phyloP scores from a whole-genome alignment of 2,888 invertebrate species.

The Dichetophora obliterata region DNA sequence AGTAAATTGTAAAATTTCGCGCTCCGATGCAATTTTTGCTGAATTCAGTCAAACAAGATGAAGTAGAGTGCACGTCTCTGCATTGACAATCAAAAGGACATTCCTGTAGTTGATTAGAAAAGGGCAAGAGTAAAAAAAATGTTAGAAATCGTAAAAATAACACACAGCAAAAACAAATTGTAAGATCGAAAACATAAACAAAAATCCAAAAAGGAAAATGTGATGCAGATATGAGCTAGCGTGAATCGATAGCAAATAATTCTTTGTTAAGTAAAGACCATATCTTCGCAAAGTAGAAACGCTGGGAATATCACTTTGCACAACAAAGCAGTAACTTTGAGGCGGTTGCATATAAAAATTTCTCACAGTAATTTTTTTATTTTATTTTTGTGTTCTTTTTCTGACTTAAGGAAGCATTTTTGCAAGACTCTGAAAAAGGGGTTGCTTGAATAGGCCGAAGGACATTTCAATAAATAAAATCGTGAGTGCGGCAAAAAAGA shows the following conservation, averaged over 20 bases:
- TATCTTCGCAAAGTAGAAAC: neutral
- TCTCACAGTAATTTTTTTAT: neutral
- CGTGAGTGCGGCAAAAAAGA: constrained; percentile 1
- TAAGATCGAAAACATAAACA: neutral
- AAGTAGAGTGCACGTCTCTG: constrained; percentile 13
- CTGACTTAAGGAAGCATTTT: neutral
- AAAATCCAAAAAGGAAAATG: neutral
- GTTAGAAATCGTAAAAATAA: neutral
- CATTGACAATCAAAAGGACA: constrained; percentile 31
- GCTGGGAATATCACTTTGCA: neutral
- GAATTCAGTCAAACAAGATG: neutral
- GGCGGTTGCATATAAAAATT: constrained; percentile 4
- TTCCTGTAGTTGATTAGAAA: constrained; percentile 36
- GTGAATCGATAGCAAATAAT: constrained; percentile 17
- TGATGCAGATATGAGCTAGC: constrained; percentile 19
- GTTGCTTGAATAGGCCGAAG: neutral
- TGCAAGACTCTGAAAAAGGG: neutral
- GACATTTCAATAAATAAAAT: neutral
- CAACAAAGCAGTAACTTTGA: constrained; percentile 1
- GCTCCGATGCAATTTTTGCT: constrained; percentile 9
- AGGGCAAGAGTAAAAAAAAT: constrained; percentile 10
- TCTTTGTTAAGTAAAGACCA: neutral
- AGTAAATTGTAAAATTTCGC: constrained; percentile 13
- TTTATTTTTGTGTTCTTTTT: neutral
- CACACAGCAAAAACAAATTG: neutral